Conservation (phyloP, 2,888 invertebrate species). For the Sturmia bella region DNA sequence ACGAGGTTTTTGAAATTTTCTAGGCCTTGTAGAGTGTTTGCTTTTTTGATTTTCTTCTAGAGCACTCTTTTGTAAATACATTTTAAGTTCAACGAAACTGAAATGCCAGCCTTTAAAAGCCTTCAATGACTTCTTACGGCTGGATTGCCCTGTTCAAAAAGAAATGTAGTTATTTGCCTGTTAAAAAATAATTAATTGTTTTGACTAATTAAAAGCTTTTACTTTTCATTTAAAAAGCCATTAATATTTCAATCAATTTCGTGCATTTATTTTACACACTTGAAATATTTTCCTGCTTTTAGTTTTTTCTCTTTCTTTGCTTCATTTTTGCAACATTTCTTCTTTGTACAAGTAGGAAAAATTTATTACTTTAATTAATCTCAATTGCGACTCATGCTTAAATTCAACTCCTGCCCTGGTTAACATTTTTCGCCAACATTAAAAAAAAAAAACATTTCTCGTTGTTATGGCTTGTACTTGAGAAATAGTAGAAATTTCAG, state of each 20-base stretch:
- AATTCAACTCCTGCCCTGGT: neutral
- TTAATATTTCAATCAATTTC: conserved; percentile 55
- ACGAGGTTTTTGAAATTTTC: too few species aligned
- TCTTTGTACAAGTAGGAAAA: conserved; percentile 18
- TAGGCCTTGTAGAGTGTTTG: too few species aligned
- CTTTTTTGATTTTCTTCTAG: too few species aligned
- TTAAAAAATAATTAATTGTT: conserved; percentile 35
- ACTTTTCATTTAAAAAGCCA: conserved; percentile 54
- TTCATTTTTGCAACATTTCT: neutral
- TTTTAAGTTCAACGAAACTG: too few species aligned
- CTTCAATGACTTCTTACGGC: too few species aligned
- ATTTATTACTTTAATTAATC: conserved; percentile 69
- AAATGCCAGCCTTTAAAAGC: too few species aligned
- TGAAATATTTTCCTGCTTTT: conserved; percentile 25
- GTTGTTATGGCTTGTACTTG: neutral
- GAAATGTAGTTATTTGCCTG: neutral
- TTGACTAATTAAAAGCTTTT: conserved; percentile 49
- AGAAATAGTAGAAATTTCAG: conserved; percentile 12
- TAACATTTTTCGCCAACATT: conserved; percentile 1
- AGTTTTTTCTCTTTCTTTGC: neutral
- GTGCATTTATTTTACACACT: conserved; percentile 42
- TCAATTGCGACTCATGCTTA: conserved; percentile 47
- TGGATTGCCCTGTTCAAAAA: neutral
- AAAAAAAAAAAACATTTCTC: neutral
- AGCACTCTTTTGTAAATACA: too few species aligned